Conservation (phyloP, 2,888 invertebrate species). For the Athalia circularis region DNA sequence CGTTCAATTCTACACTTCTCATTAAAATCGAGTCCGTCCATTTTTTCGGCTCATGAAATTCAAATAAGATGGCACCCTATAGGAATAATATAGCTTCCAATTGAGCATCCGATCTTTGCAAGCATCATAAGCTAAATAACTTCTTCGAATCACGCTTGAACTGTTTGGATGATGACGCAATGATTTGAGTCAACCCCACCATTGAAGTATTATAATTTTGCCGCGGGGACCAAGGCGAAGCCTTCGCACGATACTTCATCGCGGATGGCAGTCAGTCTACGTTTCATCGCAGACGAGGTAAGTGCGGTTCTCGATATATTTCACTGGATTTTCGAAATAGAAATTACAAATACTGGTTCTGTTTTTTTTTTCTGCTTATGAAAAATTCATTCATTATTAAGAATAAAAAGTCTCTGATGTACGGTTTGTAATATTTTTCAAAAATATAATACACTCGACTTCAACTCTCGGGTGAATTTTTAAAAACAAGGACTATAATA, state of each 20-base stretch:
- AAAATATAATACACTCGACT: too few relatives aligned
- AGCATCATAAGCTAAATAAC: slow-evolving; percentile 1
- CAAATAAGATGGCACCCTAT: too few relatives aligned
- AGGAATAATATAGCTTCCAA: too few relatives aligned
- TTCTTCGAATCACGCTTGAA: neutral
- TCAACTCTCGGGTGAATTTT: too few relatives aligned
- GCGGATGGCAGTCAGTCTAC: slow-evolving; percentile 57
- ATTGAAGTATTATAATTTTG: slow-evolving; percentile 37
- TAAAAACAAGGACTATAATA: too few relatives aligned
- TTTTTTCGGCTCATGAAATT: too few relatives aligned
- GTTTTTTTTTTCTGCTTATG: neutral
- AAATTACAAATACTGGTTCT: too few relatives aligned
- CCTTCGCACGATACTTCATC: slow-evolving; percentile 54
- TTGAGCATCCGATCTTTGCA: neutral
- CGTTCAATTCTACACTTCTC: too few relatives aligned
- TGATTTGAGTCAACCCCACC: slow-evolving; percentile 56
- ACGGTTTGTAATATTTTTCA: too few relatives aligned
- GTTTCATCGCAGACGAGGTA: slow-evolving; percentile 62
- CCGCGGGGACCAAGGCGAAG: slow-evolving; percentile 55
- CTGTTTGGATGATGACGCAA: slow-evolving; percentile 60
- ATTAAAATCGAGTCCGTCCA: too few relatives aligned
- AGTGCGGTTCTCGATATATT: slow-evolving; percentile 32
- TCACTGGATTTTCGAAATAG: too few relatives aligned
- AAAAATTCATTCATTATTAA: neutral
- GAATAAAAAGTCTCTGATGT: too few relatives aligned